Base-by-base conservation (phyloP, 2,888 invertebrate genomes). In the Diarsia brunnea region DNA sequence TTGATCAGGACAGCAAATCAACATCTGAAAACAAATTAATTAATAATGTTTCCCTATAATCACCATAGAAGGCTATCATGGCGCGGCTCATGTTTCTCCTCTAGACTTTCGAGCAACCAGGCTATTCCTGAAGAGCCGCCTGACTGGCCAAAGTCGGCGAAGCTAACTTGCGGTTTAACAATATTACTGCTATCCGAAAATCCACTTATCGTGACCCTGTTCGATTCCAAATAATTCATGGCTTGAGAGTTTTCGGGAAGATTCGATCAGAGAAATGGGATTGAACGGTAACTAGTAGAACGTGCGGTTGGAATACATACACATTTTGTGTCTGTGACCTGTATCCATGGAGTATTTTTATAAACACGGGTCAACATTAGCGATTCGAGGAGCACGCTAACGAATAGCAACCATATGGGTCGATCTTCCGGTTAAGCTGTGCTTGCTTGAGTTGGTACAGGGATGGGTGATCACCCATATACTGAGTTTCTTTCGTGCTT, bases 121-220 rank as follows among this genome's bases (percentile, higher is more conserved):
- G 24, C 55, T 55, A 24, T 27, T 8, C 16, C 27, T 8, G 24
- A n/a, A 45, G 14, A 3, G 69, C 68, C 47, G 10, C 16, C 7
- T 47, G 7, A 47, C 7, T 11, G 19, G 24, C 5, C 1, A 65
- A 47, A 7, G 10, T 47, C 4, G 27, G 12, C 10, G 24, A 21
- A 24, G n/a, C 55, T 55, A 24, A 47, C 47, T 21, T 8, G 24
- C 27, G 19, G 12, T n/a, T 47, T 38, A 43, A n/a, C 16, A 53
- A 16, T 12, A n/a, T 69, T 27, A 71, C 43, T 51, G 70, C 19
- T 68, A 66, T 38, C 70, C 14, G 31, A 43, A 45, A 71, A 71
- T 55, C 45, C 73, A 72, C 19, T 72, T 73, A 72, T 19, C 2
- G n/a, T 24, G 31, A n/a, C 19, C 19, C n/a, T 72, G 19, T 31